phyloP scores from a whole-genome alignment of 1,140 invertebrate species.

The Hyphantria cunea region DNA sequence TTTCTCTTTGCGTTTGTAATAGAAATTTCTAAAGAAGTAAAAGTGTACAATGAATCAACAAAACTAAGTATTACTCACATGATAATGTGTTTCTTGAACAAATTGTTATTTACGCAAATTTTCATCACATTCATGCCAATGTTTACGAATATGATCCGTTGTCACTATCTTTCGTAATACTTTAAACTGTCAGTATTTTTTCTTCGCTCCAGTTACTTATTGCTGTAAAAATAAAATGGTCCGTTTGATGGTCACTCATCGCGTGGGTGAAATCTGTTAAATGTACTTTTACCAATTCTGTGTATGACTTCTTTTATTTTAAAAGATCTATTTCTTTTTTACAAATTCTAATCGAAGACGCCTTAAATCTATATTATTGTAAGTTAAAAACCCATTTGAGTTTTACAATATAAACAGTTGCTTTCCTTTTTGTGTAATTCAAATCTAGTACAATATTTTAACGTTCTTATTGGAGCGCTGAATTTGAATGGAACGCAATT shows the following conservation, averaged over 20 bases:
- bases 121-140: background rate
- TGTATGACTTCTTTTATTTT: background rate
- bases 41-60: background rate
- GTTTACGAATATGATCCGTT: conserved; percentile 37
- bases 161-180: conserved; percentile 20
- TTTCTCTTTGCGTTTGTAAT: too few relatives aligned
- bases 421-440: background rate
- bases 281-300: conserved; percentile 8
- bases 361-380: background rate
- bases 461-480: background rate
- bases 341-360: background rate
- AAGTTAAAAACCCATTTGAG: conserved; percentile 11
- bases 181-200: conserved; percentile 14
- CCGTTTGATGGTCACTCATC: conserved; percentile 31
- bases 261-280: conserved; percentile 42
- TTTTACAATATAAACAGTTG: conserved; percentile 1
- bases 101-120: conserved; percentile 7
- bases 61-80: conserved; percentile 6
- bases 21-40: background rate
- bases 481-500: conserved; percentile 4
- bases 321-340: background rate
- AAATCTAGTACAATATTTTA: background rate
- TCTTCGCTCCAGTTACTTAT: conserved; percentile 16
- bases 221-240: conserved; percentile 28
- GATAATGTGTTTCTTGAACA: conserved; percentile 4